phyloP scores from a whole-genome alignment of 2,888 invertebrate genomes.

The Hoplodrina blanda region DNA sequence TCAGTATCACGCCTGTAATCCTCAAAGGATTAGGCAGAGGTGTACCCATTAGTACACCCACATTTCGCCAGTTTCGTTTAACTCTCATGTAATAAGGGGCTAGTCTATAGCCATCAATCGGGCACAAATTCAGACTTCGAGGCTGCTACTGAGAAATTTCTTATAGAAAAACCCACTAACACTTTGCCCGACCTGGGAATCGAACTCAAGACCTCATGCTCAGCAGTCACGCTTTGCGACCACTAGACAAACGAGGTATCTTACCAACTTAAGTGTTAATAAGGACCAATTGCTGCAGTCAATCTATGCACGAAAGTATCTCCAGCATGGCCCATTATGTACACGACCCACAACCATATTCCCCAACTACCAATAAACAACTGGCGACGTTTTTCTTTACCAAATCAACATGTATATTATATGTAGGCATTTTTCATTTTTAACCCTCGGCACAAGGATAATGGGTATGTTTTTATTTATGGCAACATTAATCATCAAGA shows the following conservation, averaged over 20 bases:
- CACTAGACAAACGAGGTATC: background rate
- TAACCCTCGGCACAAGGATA: constrained; percentile 59
- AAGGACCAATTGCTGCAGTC: constrained; percentile 2
- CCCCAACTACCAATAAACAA: constrained; percentile 5
- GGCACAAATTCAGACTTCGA: no score
- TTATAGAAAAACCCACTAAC: no score
- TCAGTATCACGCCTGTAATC: no score
- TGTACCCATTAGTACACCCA: no score
- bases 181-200: no score
- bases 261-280: background rate
- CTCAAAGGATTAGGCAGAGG: no score
- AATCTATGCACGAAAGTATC: background rate
- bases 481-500: constrained; percentile 51
- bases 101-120: no score
- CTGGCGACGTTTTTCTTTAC: constrained; percentile 29
- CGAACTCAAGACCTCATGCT: no score
- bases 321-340: constrained; percentile 24
- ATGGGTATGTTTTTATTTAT: constrained; percentile 65
- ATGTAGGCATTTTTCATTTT: constrained; percentile 56
- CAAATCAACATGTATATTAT: constrained; percentile 44
- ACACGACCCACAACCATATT: constrained; percentile 3
- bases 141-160: no score
- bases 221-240: no score
- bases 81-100: no score
- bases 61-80: no score